Conservation (phyloP, 2,113 vertebrate genomes). For the Holacanthus passer region DNA sequence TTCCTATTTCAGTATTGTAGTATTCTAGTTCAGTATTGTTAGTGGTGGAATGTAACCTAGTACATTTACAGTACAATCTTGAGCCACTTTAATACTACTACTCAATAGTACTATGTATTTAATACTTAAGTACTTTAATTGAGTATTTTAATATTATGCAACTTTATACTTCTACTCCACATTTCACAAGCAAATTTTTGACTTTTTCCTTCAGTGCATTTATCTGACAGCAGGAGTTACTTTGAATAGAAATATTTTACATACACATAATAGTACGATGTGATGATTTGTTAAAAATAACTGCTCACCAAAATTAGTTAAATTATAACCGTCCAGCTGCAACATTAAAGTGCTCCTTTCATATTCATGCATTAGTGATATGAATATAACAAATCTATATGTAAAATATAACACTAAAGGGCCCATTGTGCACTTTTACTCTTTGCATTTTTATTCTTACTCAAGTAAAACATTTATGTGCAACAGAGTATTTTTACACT, state of each 20-base stretch:
- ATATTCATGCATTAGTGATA: background rate
- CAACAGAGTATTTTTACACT: background rate
- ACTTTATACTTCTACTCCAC: background rate
- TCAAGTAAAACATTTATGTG: background rate
- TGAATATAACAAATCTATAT: background rate
- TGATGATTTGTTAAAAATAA: background rate
- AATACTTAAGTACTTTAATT: background rate
- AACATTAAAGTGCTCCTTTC: background rate
- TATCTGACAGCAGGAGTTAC: background rate
- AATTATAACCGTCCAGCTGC: background rate
- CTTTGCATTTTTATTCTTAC: too few species aligned
- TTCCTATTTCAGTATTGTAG: too few species aligned
- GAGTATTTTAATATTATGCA: background rate
- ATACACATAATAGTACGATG: too few species aligned
- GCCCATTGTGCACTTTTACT: too few species aligned
- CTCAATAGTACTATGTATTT: too few species aligned
- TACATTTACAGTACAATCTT: background rate
- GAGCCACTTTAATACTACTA: background rate
- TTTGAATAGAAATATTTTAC: background rate
- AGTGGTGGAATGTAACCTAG: background rate
- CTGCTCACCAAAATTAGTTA: background rate
- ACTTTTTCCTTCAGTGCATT: conserved; percentile 8
- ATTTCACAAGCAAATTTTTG: too few species aligned
- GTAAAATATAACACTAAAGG: too few species aligned
- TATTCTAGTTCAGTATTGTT: too few species aligned